Evolutionary conservation across 64 coral and sea anemone species (phyloP), one percentile per base, ranked within the genome.

Genomic region (Montipora cactus): DNA sequence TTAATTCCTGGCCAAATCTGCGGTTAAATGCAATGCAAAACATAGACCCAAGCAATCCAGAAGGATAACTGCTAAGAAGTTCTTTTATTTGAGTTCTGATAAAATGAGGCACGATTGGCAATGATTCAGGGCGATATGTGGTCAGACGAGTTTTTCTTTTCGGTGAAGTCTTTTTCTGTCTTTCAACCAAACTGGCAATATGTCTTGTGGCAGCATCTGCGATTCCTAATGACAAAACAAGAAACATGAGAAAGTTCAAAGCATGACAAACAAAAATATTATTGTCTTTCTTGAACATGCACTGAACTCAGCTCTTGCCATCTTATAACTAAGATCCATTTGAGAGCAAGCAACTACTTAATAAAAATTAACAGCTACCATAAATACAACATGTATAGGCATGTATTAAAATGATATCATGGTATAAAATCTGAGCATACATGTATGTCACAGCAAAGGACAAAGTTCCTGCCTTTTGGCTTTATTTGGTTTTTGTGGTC

Each of bases 171-270:
- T 90, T 96, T 48, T 76, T 94, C 66, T 99, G 98, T 79, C 88
- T 94, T 37, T 92, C 92, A 37, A 99, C 95, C 68, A 99, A 89
- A 13, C 69, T 87, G n/a, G 98, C 98, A 72, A 99, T 96, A 66
- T 96, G 94, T 47, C 74, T 80, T 93, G 94, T 96, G 21, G 89
- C 95, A 28, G 93, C 92, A 92, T 99, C 98, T 79, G 95, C 89
- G 49, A 99, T 96, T 76, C 95, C 98, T 99, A 2, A 62, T 28
- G 8, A 50, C 22, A 5, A 66, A 66, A 5, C 14, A 67, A n/a
- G 7, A 14, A 82, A 16, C 61, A 64, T 14, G 9, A 64, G 14
- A 64, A 64, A 64, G 13, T 64, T 64, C 0, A 64, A 64, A 14
- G 61, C 61, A 64, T 14, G 61, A 64, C 3, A 64, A 64, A 0